Conservation (phyloP, 2,113 vertebrate genomes). For the Myiagra hebetior region DNA sequence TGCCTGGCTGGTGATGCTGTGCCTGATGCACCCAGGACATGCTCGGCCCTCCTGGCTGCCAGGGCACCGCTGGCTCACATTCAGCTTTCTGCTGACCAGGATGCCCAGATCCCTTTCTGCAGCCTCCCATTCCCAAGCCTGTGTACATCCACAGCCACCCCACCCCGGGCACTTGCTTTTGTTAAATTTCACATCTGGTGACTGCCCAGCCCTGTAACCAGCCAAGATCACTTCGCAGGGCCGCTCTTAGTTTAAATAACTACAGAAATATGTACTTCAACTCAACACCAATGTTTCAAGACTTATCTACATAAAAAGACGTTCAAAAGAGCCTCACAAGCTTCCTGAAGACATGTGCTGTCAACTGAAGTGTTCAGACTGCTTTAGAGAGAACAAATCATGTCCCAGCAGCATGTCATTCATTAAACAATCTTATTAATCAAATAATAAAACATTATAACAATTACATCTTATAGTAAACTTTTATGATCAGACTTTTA, state of each 20-base stretch:
- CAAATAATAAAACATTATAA: neutral
- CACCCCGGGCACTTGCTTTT: neutral
- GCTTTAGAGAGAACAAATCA: neutral
- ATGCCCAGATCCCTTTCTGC: neutral
- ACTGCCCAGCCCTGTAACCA: neutral
- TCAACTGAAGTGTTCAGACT: neutral
- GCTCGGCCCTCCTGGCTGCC: fast-evolving
- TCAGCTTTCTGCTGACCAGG: fast-evolving
- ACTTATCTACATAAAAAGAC: neutral
- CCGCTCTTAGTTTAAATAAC: neutral
- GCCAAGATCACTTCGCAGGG: fast-evolving
- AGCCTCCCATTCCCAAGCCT: neutral
- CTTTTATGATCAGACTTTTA: neutral
- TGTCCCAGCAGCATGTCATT: neutral
- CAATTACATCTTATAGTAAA: neutral
- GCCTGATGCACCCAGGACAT: neutral
- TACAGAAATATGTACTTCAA: neutral
- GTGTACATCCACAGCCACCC: neutral
- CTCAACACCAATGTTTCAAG: neutral
- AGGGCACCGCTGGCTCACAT: neutral
- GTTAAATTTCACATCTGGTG: neutral
- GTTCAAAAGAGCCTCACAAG: neutral
- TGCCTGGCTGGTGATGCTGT: fast-evolving
- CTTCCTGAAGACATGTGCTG: neutral
- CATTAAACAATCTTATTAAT: neutral